Evolutionary conservation across 2,888 invertebrate species (phyloP).

Genomic region (Portevinia maculata): DNA sequence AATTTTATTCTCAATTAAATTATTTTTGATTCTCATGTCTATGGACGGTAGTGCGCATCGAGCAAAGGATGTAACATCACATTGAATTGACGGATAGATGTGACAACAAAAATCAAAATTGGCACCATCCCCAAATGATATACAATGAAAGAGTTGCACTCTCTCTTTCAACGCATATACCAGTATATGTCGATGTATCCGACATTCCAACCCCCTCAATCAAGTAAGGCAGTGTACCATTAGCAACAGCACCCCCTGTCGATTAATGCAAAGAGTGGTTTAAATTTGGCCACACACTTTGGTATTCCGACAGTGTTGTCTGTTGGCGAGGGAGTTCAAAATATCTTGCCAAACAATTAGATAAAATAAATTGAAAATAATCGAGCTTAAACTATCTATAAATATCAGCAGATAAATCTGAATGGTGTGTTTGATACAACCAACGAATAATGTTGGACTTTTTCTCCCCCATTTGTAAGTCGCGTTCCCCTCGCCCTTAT

Average conservation of each 20-base stretch:
- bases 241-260: constrained; percentile 39
- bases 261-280: constrained; percentile 64
- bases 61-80: neutral
- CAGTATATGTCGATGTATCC: constrained; percentile 2
- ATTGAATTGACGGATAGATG: constrained; percentile 16
- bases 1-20: constrained; percentile 54
- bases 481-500: constrained; percentile 3
- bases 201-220: constrained; percentile 33
- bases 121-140: constrained; percentile 22
- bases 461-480: neutral
- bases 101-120: constrained; percentile 21
- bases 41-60: neutral
- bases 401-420: constrained; percentile 35
- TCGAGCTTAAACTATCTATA: constrained; percentile 71
- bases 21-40: constrained; percentile 37
- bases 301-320: constrained; percentile 72
- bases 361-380: constrained; percentile 73
- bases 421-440: neutral
- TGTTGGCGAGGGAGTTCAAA: constrained; percentile 64
- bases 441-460: neutral
- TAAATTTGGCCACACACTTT: constrained; percentile 70
- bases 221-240: constrained; percentile 2
- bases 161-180: constrained; percentile 32
- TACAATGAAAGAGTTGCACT: constrained; percentile 15
- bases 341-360: constrained; percentile 71